Conservation (phyloP, 2,888 invertebrate species). For the Athripsodes cinereus region DNA sequence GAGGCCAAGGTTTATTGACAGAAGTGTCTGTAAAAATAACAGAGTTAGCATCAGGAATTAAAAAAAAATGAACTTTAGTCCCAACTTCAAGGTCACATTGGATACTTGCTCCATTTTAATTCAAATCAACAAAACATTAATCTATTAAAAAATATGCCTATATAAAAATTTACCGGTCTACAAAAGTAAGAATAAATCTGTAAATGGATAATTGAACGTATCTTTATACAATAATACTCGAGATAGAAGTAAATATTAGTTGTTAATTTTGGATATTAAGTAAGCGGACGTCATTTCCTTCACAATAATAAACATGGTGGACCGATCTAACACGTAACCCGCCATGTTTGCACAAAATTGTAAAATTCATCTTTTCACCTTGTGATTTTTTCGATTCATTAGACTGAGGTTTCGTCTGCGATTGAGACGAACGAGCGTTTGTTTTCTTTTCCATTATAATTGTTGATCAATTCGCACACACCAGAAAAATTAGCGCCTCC, state of each 20-base stretch:
- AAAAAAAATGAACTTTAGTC: background rate
- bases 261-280: too few relatives aligned
- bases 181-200: too few relatives aligned
- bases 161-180: too few relatives aligned
- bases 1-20: constrained; percentile 56
- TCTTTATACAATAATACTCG: too few relatives aligned
- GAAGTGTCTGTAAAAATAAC: constrained; percentile 37
- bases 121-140: too few relatives aligned
- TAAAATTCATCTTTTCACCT: too few relatives aligned
- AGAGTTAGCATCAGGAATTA: background rate
- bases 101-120: too few relatives aligned
- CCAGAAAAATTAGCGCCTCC: constrained; percentile 45
- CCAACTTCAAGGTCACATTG: background rate
- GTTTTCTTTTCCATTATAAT: constrained; percentile 74
- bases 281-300: background rate
- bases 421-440: constrained; percentile 59
- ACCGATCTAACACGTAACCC: constrained; percentile 23
- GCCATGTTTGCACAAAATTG: constrained; percentile 16
- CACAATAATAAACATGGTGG: background rate
- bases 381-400: constrained; percentile 73
- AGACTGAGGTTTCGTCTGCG: constrained; percentile 62
- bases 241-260: too few relatives aligned
- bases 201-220: too few relatives aligned
- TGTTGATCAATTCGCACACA: constrained; percentile 39
- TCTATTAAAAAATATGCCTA: too few relatives aligned